Evolutionary conservation across 2,888 invertebrate genomes (phyloP).

Genomic region (Cynaeus angustus): DNA sequence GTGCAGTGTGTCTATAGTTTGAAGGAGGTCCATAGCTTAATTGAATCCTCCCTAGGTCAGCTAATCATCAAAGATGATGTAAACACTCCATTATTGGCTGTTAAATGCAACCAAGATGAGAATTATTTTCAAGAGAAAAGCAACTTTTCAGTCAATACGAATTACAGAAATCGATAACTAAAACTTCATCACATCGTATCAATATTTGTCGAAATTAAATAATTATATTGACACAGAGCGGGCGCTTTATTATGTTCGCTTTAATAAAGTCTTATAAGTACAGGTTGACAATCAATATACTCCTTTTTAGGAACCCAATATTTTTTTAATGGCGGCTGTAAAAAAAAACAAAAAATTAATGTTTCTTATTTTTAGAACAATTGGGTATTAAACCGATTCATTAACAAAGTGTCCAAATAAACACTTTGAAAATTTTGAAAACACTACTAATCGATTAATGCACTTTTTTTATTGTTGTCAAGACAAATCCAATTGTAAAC

Average conservation of each 20-base stretch:
- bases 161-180: slow-evolving; percentile 28
- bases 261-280: slow-evolving; percentile 48
- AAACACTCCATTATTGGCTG: slow-evolving; percentile 34
- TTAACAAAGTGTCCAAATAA: no score
- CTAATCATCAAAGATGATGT: slow-evolving; percentile 42
- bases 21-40: slow-evolving; percentile 39
- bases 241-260: slow-evolving; percentile 56
- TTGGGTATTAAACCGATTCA: neutral
- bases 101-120: slow-evolving; percentile 11
- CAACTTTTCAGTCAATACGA: neutral
- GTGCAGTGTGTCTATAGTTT: slow-evolving; percentile 28
- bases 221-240: slow-evolving; percentile 55
- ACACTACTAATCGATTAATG: no score
- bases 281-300: slow-evolving; percentile 48
- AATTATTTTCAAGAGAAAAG: slow-evolving; percentile 3
- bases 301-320: slow-evolving; percentile 31
- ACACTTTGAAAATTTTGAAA: no score
- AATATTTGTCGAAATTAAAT: slow-evolving; percentile 58
- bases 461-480: no score
- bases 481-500: no score
- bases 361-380: neutral
- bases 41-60: slow-evolving; percentile 44
- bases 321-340: slow-evolving; percentile 39
- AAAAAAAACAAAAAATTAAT: slow-evolving; percentile 27
- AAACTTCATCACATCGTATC: slow-evolving; percentile 56